Base-by-base conservation (phyloP, 1,140 invertebrate species). In the Rhopalosiphum padi region DNA sequence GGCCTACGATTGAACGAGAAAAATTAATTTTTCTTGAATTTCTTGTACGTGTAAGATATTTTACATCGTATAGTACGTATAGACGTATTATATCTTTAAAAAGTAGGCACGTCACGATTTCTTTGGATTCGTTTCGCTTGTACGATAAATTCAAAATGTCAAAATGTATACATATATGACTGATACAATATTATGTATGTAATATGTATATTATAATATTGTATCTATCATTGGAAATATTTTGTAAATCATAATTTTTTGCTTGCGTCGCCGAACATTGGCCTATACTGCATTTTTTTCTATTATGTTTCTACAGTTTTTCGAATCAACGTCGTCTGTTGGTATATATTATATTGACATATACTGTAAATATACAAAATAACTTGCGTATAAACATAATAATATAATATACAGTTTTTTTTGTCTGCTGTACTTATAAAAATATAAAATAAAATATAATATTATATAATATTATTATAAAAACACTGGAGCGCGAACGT, bases 131-230 rank as follows among this genome's bases (percentile, higher is more conserved):
- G 46, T 53, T 89, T 89, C n/a, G 87, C 87, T 89, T 48, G 35
- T 53, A 89, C 48, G 22, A 89, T 89, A 55, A 89, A 89, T 55
- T 53, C 51, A 55, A 89, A 89, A 89, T 89, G 88, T 89, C 88
- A 89, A 89, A 89, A 89, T 41, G n/a, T 6, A 46, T 25, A 30
- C 23, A 48, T 51, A 48, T 46, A 43, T 18, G 25, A 9, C 8
- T 1, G 48, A 51, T 30, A 43, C 41, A 30, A 86, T 83, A 83
- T 68, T 68, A 68, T 68, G 6, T n/a, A n/a, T 30, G 8, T 60
- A 68, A 18, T n/a, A n/a, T 30, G 8, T 60, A 68, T 68, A 68
- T 68, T 30, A 18, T 68, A 48, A 51, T 86, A 86, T 30, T 41
- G 3, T 25, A 85, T 86, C 22, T 86, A 86, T 53, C 51, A 53